Conservation (phyloP, 2,797 vertebrate genomes). For the Muscicapa comitata region DNA sequence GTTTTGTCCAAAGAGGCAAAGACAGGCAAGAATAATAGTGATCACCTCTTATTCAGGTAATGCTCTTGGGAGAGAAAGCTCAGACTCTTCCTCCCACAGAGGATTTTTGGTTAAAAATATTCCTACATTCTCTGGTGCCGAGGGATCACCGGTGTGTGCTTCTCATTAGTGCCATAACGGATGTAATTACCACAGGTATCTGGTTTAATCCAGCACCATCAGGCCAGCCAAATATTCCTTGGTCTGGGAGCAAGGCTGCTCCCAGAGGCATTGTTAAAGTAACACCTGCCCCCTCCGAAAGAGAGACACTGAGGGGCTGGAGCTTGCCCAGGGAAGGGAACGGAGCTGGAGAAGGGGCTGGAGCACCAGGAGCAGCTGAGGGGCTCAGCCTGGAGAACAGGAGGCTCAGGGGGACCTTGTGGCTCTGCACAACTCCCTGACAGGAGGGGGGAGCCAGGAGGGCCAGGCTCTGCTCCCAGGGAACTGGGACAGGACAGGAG, state of each 20-base stretch:
- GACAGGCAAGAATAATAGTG: neutral
- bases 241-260: neutral
- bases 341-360: rapidly evolving
- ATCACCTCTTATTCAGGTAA: neutral
- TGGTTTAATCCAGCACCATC: neutral
- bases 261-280: rapidly evolving
- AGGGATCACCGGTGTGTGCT: neutral
- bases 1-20: neutral
- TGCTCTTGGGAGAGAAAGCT: neutral
- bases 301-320: neutral
- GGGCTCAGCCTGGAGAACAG: neutral
- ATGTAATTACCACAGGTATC: neutral
- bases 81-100: neutral
- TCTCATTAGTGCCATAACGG: neutral
- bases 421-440: neutral
- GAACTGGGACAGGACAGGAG: neutral
- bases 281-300: neutral
- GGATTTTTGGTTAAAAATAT: neutral
- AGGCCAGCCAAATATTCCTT: neutral
- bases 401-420: neutral
- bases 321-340: neutral
- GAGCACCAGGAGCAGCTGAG: rapidly evolving
- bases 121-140: neutral
- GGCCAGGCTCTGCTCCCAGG: rapidly evolving
- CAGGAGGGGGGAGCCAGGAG: rapidly evolving